Percentiles rank a stretch among this genome's conserved stretches.
Conservation (phyloP, 64 coral and sea anemone genomes). For the Montipora capricornis region DNA sequence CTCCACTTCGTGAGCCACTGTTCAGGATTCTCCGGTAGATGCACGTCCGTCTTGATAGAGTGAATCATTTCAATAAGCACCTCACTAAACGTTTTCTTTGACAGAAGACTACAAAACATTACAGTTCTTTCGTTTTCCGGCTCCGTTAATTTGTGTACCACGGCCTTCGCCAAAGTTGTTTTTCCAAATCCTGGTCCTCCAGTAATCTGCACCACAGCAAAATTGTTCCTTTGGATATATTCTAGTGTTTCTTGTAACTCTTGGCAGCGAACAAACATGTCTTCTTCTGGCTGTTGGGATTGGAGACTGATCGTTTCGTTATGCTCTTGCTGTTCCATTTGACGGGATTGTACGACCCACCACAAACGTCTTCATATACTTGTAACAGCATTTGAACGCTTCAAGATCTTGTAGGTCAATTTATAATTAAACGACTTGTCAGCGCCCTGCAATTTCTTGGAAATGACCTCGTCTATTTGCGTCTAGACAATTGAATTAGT, state of each 20-base stretch:
- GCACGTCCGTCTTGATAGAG: background rate
- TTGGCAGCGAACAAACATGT: slow-evolving; percentile 23
- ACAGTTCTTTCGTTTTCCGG: background rate
- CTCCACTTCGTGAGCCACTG: slow-evolving; percentile 40
- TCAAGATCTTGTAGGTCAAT: too few species aligned
- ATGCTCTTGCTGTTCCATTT: background rate
- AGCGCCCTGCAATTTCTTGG: too few species aligned
- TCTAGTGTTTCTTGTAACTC: background rate
- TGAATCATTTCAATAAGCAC: slow-evolving; percentile 8
- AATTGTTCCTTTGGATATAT: background rate
- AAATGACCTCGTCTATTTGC: too few species aligned
- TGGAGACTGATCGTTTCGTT: background rate
- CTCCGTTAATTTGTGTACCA: background rate
- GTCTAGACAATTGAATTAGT: too few species aligned
- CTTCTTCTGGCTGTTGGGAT: background rate
- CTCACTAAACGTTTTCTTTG: slow-evolving; percentile 22
- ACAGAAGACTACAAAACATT: slow-evolving; percentile 19
- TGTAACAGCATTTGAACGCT: too few species aligned
- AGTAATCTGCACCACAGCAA: slow-evolving; percentile 28
- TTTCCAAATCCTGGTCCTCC: slow-evolving; percentile 73
- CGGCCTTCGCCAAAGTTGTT: slow-evolving; percentile 55
- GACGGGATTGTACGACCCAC: too few species aligned
- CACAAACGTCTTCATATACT: too few species aligned
- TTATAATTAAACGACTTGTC: too few species aligned
- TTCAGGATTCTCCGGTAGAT: background rate